Conservation (phyloP, 92 coral and sea anemone species). For the Plumapathes pennacea region DNA sequence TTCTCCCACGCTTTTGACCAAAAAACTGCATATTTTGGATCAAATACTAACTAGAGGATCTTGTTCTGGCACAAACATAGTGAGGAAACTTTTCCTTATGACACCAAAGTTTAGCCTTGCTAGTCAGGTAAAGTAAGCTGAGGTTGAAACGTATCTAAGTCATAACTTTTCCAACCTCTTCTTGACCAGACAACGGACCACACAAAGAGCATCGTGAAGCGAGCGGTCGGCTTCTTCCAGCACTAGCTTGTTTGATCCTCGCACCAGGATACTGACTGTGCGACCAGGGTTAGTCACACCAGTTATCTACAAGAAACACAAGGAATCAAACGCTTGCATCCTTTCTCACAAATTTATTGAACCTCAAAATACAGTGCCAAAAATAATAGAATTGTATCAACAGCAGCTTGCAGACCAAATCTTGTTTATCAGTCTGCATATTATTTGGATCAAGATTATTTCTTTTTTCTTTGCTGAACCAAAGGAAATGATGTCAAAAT, state of each 20-base stretch:
- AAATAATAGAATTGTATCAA: neutral
- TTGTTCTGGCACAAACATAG: too few relatives aligned
- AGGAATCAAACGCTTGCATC: neutral
- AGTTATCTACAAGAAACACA: conserved; percentile 53
- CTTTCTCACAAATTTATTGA: neutral
- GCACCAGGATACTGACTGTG: conserved; percentile 93
- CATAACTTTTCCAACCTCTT: conserved; percentile 75
- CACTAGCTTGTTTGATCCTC: conserved; percentile 96
- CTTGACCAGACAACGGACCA: conserved; percentile 91
- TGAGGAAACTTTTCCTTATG: neutral
- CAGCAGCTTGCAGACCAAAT: too few relatives aligned
- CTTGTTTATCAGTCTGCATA: too few relatives aligned
- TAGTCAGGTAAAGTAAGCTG: too few relatives aligned
- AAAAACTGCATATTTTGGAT: neutral
- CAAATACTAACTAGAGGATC: neutral
- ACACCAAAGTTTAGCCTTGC: neutral
- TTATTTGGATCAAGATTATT: too few relatives aligned
- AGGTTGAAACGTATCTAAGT: too few relatives aligned
- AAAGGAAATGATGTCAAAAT: too few relatives aligned
- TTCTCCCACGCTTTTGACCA: too few relatives aligned
- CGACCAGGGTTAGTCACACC: conserved; percentile 90
- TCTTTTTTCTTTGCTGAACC: too few relatives aligned
- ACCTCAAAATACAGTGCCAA: too few relatives aligned
- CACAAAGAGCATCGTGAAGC: conserved; percentile 96
- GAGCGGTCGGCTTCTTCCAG: conserved; percentile 96